A percentile compares a stretch with the other conserved stretches of the same genome.
Conservation (phyloP, 2,113 vertebrate species). For the Tupaia tana region DNA sequence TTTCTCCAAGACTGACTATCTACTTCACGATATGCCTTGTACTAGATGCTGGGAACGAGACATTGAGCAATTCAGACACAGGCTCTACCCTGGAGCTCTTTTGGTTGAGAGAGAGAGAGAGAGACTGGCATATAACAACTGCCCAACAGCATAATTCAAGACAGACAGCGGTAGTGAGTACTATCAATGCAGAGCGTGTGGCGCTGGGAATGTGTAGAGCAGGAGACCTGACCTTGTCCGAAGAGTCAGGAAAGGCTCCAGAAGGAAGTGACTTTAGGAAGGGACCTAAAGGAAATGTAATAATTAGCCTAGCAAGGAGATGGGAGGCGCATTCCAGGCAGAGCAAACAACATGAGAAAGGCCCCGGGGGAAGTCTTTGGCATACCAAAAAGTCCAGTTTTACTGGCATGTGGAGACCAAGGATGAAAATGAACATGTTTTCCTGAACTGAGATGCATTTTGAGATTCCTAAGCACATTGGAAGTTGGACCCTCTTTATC, state of each 20-base stretch:
- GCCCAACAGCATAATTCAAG: background rate
- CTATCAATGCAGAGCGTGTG: background rate
- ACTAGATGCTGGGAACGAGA: background rate
- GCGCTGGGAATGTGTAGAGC: background rate
- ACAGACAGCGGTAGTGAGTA: too few relatives aligned
- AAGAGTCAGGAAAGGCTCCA: background rate
- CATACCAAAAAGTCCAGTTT: background rate
- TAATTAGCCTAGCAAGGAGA: constrained; percentile 13
- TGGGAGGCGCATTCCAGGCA: constrained; percentile 35
- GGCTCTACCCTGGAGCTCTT: background rate
- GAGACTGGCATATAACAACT: background rate
- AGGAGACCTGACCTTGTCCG: background rate
- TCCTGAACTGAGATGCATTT: background rate
- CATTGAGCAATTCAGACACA: background rate
- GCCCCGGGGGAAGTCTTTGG: background rate
- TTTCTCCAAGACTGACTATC: background rate
- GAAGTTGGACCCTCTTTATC: background rate
- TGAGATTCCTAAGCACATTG: background rate
- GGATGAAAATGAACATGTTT: background rate
- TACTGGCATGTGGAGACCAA: background rate
- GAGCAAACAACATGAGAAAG: background rate
- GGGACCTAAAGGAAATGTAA: constrained; percentile 40
- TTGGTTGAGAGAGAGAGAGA: background rate
- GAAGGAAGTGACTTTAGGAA: constrained; percentile 51
- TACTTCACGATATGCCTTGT: background rate